Conservation (phyloP, 2,113 vertebrate species). For the Gadus chalcogrammus region DNA sequence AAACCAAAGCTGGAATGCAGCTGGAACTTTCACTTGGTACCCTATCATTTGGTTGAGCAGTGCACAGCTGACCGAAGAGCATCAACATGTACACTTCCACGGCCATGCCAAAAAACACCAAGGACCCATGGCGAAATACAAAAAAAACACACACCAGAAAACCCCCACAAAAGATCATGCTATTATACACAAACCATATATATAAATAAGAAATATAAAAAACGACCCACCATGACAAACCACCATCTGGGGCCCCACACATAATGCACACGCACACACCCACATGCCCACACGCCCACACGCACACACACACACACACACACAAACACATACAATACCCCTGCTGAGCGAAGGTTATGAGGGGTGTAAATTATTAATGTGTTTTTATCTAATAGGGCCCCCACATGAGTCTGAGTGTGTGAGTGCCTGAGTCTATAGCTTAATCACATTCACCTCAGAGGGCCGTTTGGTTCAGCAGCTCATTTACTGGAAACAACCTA, state of each 20-base stretch:
- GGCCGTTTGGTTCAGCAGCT: constrained; percentile 37
- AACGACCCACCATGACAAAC: no score
- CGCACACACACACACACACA: constrained; percentile 17
- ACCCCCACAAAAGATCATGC: no score
- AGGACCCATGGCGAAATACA: no score
- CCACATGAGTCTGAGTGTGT: constrained; percentile 16
- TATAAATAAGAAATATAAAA: no score
- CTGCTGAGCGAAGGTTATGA: constrained; percentile 58
- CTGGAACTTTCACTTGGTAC: no score
- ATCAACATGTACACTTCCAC: no score
- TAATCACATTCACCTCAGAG: constrained; percentile 42
- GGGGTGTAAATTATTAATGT: constrained; percentile 65
- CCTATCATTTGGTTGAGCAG: not conserved
- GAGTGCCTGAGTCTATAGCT: constrained; percentile 15
- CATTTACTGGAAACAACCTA: constrained; percentile 19
- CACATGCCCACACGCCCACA: not conserved
- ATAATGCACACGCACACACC: not conserved
- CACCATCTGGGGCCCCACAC: no score
- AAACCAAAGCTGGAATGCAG: no score
- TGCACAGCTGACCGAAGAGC: not conserved
- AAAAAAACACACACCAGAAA: no score
- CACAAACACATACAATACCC: constrained; percentile 16
- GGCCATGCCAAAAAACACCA: no score
- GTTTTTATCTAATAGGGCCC: constrained; percentile 58
- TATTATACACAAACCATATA: no score